phyloP scores from a whole-genome alignment of 1,140 invertebrate species.

The Bicyclus anynana region DNA sequence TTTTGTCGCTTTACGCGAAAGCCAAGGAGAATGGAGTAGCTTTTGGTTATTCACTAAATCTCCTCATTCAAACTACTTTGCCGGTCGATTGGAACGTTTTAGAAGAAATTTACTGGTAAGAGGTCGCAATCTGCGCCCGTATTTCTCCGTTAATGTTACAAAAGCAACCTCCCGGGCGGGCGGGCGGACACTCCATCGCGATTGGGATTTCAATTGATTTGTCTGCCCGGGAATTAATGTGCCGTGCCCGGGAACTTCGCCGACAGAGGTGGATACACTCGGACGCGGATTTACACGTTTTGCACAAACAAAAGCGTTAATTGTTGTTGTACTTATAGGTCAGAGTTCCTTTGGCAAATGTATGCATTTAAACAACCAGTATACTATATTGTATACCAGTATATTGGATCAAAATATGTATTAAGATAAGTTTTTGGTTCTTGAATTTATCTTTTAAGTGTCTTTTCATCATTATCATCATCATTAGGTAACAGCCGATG shows the following conservation, averaged over 20 bases:
- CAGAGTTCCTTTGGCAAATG: no score
- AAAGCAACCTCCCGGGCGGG: conserved; percentile 10
- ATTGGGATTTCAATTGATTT: conserved; percentile 16
- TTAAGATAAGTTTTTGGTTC: no score
- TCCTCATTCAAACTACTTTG: conserved; percentile 7
- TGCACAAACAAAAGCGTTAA: no score
- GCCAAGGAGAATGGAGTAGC: neutral
- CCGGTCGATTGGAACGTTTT: conserved; percentile 15
- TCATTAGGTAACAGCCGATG: no score
- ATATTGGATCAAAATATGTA: no score
- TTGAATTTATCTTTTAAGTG: no score
- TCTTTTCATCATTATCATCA: no score
- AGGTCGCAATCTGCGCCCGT: conserved; percentile 15
- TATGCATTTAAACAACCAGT: no score
- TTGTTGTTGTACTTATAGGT: no score
- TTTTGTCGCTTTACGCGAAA: neutral
- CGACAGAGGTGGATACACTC: neutral
- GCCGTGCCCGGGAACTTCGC: neutral
- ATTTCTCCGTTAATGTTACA: conserved; percentile 25
- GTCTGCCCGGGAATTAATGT: conserved; percentile 11
- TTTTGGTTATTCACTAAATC: neutral
- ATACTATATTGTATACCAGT: no score
- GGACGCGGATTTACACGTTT: neutral
- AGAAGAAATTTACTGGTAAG: conserved; percentile 21
- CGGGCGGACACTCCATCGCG: conserved; percentile 16